Base-by-base conservation (phyloP, 2,113 vertebrate genomes). In the Puntigrus tetrazona region DNA sequence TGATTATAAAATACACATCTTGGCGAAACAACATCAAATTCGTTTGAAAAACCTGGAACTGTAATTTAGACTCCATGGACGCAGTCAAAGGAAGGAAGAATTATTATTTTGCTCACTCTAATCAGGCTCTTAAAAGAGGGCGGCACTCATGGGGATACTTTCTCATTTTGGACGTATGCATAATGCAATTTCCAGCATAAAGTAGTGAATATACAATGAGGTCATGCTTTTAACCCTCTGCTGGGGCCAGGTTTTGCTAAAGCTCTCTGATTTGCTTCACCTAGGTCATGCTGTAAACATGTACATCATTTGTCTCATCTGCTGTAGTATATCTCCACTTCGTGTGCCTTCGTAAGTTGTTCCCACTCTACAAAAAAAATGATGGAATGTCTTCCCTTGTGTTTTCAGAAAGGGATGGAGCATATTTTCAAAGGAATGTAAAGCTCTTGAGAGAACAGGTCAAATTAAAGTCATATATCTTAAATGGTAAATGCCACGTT, bases 251-350 rank as follows among this genome's bases (percentile, higher is more conserved):
- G 27, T 75, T 75, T 29, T 50, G 16, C 1, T 2, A 67, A n/a
- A 63, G 14, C 3, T n/a, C 20, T 27, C 25, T 74, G 36, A 31
- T 61, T 75, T 29, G 43, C 25, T 76, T 65, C 41, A 50, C 72
- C 27, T 83, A 45, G 10, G 2, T 36, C 36, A 29, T 38, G 16
- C 14, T 63, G 50, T 43, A 63, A 59, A 63, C 47, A 73, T 59
- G 47, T 41, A 45, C 52, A 83, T 61, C 38, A 83, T 61, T 70
- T 75, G 81, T 75, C 81, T 75, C 25, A 43, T 72, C 69, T 74
- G n/a, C 20, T 61, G 36, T 63, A 80, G 76, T 29, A 27, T 79
- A 45, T 80, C 16, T 65, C 4, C 41, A 80, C 41, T 65, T 65
- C 7, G 22, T 45, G 36, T 43, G 34, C 22, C 63, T 63, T 27